Base-by-base conservation (phyloP, 37 sponge, comb jelly and placozoan genomes). In the Ephydatia muelleri region DNA sequence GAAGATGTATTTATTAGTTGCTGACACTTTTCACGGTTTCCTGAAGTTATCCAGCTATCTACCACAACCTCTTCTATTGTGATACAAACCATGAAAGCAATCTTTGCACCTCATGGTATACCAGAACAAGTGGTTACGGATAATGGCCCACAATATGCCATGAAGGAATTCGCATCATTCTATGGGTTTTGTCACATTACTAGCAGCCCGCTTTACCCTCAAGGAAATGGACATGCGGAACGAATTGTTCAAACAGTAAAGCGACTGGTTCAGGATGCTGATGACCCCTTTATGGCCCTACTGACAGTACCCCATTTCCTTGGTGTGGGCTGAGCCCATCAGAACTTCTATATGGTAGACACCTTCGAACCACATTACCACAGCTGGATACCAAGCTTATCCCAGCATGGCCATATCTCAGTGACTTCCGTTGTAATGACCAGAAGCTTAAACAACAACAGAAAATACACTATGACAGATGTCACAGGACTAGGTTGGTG, bases 241-340 rank as follows among this genome's bases (percentile, higher is more conserved):
- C n/a, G n/a, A n/a, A n/a, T n/a, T n/a, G n/a, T n/a, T n/a, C n/a
- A n/a, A n/a, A n/a, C n/a, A n/a, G n/a, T n/a, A n/a, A n/a, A n/a
- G n/a, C n/a, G n/a, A n/a, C n/a, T n/a, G n/a, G n/a, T n/a, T n/a
- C n/a, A n/a, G n/a, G 47, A 43, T 43, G 47, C 47, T 43, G 47
- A 43, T 43, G 47, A 43, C 47, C 47, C 47, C 47, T 43, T 43
- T 43, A 43, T 43, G 47, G 47, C 47, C 47, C 47, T 43, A 43
- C 47, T 43, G 47, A 43, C 30, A 69, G 30, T 31, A 76, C 77
- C 38, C 77, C 77, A 0, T 35, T 76, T 27, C 47, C 77, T 37
- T 76, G 77, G 77, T 76, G 77, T n/a, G 38, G 38, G 16, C 77
- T 76, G 16, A 43, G 47, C 77, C 77, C 77, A 33, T 37, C 77